These are phyloP conservation scores for Rousettus leschenaultii DNA, from an alignment of 2,113 vertebrate species.

Conservation along the genomic window DNA sequence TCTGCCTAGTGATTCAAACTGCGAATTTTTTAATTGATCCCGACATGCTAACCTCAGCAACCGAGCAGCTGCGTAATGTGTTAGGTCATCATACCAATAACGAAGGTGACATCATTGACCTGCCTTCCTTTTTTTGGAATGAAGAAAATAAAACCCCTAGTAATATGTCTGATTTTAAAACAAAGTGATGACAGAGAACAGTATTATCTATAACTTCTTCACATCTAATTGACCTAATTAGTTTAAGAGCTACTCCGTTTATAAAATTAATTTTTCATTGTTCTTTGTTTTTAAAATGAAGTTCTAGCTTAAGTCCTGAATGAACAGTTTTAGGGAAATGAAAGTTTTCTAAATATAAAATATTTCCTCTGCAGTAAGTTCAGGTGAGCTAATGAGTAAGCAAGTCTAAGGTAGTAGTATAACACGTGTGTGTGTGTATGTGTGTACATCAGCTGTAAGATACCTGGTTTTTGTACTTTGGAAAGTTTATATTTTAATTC, in stretches of 20 bases:
- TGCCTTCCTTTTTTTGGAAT: constrained; percentile 32
- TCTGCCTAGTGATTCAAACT: constrained; percentile 47
- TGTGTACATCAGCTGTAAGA: background rate
- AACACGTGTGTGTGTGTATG: background rate
- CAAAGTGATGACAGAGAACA: constrained; percentile 4
- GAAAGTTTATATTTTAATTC: constrained; percentile 40
- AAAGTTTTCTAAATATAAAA: constrained; percentile 16
- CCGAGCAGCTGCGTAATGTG: background rate
- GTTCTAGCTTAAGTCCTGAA: background rate
- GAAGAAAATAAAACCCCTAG: background rate
- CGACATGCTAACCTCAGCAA: background rate
- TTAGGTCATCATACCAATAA: background rate
- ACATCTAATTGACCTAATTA: background rate
- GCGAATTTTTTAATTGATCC: constrained; percentile 3
- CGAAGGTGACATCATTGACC: background rate
- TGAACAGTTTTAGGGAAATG: background rate
- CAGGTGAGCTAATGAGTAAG: background rate
- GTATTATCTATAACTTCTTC: background rate
- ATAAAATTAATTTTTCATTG: constrained; percentile 37
- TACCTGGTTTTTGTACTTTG: constrained; percentile 5
- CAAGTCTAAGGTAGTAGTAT: background rate
- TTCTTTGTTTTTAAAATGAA: constrained; percentile 30
- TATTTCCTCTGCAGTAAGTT: background rate
- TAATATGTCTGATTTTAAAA: constrained; percentile 56
- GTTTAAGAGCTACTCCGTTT: constrained; percentile 2